Evolutionary conservation across 2,888 invertebrate species (phyloP).

Genomic region (Morpho helenor): DNA sequence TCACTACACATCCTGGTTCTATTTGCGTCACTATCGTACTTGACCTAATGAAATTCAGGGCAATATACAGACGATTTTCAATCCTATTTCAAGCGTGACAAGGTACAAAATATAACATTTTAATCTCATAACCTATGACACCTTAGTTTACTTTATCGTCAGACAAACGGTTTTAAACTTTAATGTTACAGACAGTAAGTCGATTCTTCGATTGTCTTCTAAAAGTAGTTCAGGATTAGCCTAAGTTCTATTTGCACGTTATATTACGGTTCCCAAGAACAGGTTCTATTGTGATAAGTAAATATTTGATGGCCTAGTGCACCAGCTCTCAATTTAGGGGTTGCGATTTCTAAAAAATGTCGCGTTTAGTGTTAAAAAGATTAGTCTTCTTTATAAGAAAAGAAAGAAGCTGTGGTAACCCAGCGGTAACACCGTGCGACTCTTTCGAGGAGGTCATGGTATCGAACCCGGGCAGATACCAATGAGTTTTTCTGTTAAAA

Average conservation of each 20-base stretch:
- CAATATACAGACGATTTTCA: constrained; percentile 18
- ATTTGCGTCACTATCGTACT: constrained; percentile 40
- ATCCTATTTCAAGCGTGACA: not conserved
- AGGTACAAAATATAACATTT: constrained; percentile 5
- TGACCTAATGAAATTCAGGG: constrained; percentile 36
- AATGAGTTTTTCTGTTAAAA: too few species aligned
- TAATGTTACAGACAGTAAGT: not conserved
- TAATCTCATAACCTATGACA: constrained; percentile 1
- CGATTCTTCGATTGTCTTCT: not conserved
- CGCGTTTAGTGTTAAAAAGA: too few species aligned
- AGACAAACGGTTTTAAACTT: not conserved
- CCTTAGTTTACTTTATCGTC: not conserved
- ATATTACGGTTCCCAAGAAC: constrained; percentile 17
- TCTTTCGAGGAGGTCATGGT: too few species aligned
- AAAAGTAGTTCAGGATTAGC: constrained; percentile 9
- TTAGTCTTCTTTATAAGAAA: too few species aligned
- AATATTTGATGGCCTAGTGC: not conserved
- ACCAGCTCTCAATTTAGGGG: too few species aligned
- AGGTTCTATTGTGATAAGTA: constrained; percentile 10
- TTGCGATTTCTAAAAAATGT: too few species aligned
- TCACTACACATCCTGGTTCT: constrained; percentile 36
- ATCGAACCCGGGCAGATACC: too few species aligned
- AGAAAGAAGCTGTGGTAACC: too few species aligned
- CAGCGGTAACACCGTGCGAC: too few species aligned
- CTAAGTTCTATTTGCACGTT: constrained; percentile 14